Evolutionary conservation across 1,140 invertebrate genomes (phyloP).

Genomic region (Brachionus angularis): DNA sequence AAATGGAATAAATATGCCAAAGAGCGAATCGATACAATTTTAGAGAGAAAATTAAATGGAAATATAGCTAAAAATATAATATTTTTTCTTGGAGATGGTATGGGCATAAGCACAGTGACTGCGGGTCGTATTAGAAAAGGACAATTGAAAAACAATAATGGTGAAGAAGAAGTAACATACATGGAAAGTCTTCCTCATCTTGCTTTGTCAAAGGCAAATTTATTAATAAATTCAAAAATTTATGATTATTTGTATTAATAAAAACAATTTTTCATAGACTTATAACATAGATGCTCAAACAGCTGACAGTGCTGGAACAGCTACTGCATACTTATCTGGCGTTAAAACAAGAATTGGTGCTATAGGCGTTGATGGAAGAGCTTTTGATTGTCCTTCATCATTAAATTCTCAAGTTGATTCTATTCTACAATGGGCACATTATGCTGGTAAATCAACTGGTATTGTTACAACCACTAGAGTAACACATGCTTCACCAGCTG

Average conservation of each 20-base stretch:
- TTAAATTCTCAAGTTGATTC: neutral
- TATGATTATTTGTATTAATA: slow-evolving; percentile 63
- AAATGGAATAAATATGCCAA: slow-evolving; percentile 26
- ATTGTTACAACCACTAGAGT: slow-evolving; percentile 81
- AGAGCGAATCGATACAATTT: neutral
- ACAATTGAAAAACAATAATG: slow-evolving; percentile 61
- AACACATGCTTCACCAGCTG: slow-evolving; percentile 80
- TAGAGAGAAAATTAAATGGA: slow-evolving; percentile 19
- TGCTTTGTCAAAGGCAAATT: slow-evolving; percentile 45
- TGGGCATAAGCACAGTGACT: slow-evolving; percentile 84
- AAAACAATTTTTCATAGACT: slow-evolving; percentile 74
- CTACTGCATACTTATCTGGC: slow-evolving; percentile 77
- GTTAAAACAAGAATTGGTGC: slow-evolving; percentile 77
- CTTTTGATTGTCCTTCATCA: slow-evolving; percentile 22
- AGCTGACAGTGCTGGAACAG: slow-evolving; percentile 80
- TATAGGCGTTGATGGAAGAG: slow-evolving; percentile 68
- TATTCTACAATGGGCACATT: slow-evolving; percentile 24
- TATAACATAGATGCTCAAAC: slow-evolving; percentile 81
- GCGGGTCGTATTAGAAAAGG: slow-evolving; percentile 72
- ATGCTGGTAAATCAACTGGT: slow-evolving; percentile 67
- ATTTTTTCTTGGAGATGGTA: slow-evolving; percentile 85
- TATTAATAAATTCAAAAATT: neutral
- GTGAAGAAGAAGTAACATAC: slow-evolving; percentile 62
- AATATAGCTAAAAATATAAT: slow-evolving; percentile 77
- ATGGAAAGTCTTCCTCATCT: slow-evolving; percentile 44